These are phyloP conservation scores for Myoxocephalus aenaeus DNA, from an alignment of 2,797 vertebrate genomes.

Conservation along the genomic window DNA sequence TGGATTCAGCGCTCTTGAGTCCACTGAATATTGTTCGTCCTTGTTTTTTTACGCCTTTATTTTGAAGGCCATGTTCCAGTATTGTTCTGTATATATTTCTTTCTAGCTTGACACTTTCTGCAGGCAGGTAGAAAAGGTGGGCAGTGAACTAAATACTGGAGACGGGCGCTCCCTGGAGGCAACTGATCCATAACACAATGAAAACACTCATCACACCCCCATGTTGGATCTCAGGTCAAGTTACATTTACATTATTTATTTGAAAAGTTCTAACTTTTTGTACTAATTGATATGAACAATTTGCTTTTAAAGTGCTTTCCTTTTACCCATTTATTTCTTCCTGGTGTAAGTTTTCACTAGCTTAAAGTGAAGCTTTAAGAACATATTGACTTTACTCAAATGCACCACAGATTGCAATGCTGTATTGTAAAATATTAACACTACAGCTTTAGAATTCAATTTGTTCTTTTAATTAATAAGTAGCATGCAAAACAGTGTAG, in stretches of 20 bases:
- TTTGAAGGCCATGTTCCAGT: slow-evolving; percentile 11
- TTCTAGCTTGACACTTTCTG: slow-evolving; percentile 19
- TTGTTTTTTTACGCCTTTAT: slow-evolving; percentile 33
- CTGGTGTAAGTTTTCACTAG: background rate
- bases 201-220: background rate
- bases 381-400: background rate
- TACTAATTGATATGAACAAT: accelerated
- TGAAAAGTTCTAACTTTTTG: background rate
- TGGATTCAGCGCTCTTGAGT: background rate
- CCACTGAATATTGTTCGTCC: too few relatives aligned
- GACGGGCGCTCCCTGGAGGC: slow-evolving; percentile 75
- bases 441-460: background rate
- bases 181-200: background rate
- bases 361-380: background rate
- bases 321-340: background rate
- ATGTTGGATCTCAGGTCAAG: background rate
- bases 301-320: background rate
- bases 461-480: background rate
- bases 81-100: background rate
- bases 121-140: slow-evolving; percentile 44
- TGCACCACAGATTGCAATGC: background rate
- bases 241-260: background rate
- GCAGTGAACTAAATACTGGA: slow-evolving; percentile 21
- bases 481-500: background rate
- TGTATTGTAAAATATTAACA: background rate